Evolutionary conservation across 2,113 vertebrate genomes (phyloP).

Genomic region (Syngnathus scovelli): DNA sequence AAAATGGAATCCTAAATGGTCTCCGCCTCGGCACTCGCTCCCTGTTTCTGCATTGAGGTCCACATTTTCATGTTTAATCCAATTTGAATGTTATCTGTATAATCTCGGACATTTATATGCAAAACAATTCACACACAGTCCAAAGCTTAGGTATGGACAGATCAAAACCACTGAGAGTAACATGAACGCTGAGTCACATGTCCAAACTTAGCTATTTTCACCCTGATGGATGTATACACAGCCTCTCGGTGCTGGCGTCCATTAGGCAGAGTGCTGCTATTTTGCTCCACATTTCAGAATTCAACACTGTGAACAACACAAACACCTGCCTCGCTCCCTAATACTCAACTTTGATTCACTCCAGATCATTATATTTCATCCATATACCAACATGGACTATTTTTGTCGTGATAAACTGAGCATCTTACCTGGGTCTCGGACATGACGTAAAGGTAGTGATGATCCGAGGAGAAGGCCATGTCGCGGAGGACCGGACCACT

Average conservation of each 20-base stretch:
- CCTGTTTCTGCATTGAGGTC: neutral
- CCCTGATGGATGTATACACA: constrained; percentile 31
- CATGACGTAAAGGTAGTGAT: constrained; percentile 92
- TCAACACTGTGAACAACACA: neutral
- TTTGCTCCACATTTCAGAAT: constrained; percentile 43
- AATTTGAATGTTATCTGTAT: neutral
- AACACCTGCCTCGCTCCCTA: constrained; percentile 29
- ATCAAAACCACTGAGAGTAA: neutral
- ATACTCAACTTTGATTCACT: constrained; percentile 49
- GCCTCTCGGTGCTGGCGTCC: constrained; percentile 42
- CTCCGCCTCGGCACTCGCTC: constrained; percentile 21
- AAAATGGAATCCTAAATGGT: constrained; percentile 30
- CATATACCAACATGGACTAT: constrained; percentile 11
- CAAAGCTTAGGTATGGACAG: neutral
- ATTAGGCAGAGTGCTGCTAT: constrained; percentile 62
- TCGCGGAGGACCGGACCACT: constrained; percentile 83
- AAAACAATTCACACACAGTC: neutral
- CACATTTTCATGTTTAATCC: neutral
- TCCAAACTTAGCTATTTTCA: constrained; percentile 24
- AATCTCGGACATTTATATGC: neutral
- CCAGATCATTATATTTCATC: neutral
- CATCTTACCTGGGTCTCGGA: constrained; percentile 90
- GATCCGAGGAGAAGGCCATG: constrained; percentile 91
- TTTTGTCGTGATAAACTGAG: constrained; percentile 21
- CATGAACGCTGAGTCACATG: neutral